phyloP scores from a whole-genome alignment of 1,140 invertebrate species.

The Chionoecetes opilio region DNA sequence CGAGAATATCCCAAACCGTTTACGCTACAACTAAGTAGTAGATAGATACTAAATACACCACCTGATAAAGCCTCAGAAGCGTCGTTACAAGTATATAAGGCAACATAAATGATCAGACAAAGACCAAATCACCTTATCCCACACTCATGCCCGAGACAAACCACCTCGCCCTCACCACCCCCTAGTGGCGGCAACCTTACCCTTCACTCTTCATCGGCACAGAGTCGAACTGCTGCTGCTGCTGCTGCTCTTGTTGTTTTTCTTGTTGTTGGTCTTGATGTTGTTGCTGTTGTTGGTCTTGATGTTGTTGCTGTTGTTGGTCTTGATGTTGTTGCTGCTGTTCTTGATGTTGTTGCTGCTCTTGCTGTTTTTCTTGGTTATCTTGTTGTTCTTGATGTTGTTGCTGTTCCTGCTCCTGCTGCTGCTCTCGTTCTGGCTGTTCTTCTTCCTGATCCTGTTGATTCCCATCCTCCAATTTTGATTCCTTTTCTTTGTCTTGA shows the following conservation, averaged over 20 bases:
- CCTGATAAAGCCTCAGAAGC: too few relatives aligned
- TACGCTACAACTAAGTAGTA: too few relatives aligned
- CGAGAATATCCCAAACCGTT: too few relatives aligned
- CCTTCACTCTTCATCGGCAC: slow-evolving; percentile 1
- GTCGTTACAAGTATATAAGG: too few relatives aligned
- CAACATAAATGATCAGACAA: too few relatives aligned
- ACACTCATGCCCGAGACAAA: neutral
- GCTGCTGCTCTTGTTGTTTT: neutral
- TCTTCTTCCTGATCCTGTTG: neutral
- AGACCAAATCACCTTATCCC: too few relatives aligned
- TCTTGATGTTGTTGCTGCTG: too few relatives aligned
- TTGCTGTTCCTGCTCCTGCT: neutral
- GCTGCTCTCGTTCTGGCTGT: neutral
- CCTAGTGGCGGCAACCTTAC: neutral
- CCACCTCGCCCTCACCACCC: neutral
- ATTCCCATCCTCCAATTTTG: neutral
- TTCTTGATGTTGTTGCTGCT: neutral
- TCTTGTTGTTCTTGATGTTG: neutral
- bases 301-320: neutral
- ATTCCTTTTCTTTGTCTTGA: neutral
- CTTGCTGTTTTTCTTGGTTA: neutral
- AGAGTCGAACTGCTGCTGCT: neutral
- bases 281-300: neutral
- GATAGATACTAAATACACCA: too few relatives aligned
- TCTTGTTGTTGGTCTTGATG: neutral